phyloP scores from a whole-genome alignment of 2,113 vertebrate species.

The Strigops habroptila region DNA sequence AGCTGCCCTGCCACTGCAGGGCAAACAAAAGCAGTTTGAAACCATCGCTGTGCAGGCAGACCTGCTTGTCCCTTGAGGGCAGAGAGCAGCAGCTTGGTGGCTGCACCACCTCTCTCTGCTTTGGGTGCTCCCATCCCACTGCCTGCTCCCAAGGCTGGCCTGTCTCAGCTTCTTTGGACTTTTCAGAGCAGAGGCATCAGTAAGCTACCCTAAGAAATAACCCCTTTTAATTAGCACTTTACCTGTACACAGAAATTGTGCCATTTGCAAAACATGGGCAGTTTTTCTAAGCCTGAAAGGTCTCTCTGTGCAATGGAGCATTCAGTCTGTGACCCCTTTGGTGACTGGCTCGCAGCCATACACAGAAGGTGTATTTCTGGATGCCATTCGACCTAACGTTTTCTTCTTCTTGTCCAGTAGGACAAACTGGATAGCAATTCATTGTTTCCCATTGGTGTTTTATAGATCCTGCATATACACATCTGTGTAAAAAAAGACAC shows the following conservation, averaged over 20 bases:
- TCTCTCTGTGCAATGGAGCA: neutral
- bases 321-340: neutral
- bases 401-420: neutral
- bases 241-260: neutral
- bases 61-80: neutral
- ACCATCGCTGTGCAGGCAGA: rapidly evolving
- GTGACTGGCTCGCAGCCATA: neutral
- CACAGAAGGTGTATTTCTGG: neutral
- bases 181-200: neutral
- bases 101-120: rapidly evolving
- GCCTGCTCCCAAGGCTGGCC: neutral
- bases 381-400: neutral
- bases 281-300: neutral
- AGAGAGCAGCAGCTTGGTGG: neutral
- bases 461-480: neutral
- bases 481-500: neutral
- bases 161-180: neutral
- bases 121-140: neutral
- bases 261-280: neutral
- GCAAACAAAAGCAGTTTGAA: neutral
- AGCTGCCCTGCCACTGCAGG: slow-evolving; percentile 70
- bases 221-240: neutral
- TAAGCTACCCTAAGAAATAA: neutral
- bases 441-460: neutral
- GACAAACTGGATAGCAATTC: neutral